Evolutionary conservation across 1,140 invertebrate genomes (phyloP), one percentile per base, ranked within the genome.

Genomic region (Drosophila insularis): DNA sequence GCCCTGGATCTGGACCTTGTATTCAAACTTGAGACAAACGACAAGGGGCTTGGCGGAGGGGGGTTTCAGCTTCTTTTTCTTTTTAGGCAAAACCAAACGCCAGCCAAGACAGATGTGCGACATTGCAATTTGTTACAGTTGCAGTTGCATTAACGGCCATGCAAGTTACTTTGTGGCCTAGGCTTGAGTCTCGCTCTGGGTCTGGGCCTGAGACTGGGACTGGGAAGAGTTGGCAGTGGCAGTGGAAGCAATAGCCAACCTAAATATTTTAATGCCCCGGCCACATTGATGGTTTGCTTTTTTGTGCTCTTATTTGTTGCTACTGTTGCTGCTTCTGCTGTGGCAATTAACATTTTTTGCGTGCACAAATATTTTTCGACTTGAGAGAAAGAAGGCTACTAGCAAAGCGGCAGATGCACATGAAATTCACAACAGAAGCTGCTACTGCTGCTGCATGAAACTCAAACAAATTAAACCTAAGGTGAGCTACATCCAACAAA

Each of bases 331-430:
- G 43, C 59, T 58, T 43, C 63, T 71, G 67, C 73, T 71, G 50
- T 50, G 74, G 84, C 81, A 89, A 89, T 89, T 89, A 89, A 89
- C 84, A 89, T 89, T 89, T 89, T 89, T 89, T 89, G 84, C 84
- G 84, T 89, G 84, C 85, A 89, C 82, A 89, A 89, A 89, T 89
- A 89, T 89, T 89, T 89, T 89, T 89, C 85, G 84, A 80, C 71
- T 81, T 66, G 71, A 73, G 71, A 70, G 71, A 78, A 69, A 87
- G 70, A 74, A 84, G 63, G 58, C 68, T 80, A 61, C 63, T 39
- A 32, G 31, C 31, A 32, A 31, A 37, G 73, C 73, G 60, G 74
- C 80, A 84, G 81, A 77, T 84, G 81, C 66, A 74, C 76, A 72
- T 81, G 74, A 86, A 86, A 86, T 81, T 81, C 75, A 79, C 78